phyloP scores from a whole-genome alignment of 2,797 vertebrate species.

The Tragopan temminckii region DNA sequence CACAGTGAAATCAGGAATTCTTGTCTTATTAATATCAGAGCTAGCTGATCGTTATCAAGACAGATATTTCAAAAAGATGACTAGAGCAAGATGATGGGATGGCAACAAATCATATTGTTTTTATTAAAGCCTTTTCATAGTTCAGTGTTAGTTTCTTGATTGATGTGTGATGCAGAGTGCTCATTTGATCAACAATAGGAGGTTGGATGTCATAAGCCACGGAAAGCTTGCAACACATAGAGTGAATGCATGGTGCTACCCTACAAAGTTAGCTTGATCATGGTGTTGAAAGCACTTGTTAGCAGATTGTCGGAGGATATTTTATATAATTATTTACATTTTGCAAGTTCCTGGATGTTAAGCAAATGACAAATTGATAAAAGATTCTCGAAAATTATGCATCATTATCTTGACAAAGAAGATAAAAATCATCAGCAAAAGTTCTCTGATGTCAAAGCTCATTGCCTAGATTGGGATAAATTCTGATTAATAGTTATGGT shows the following conservation, averaged over 20 bases:
- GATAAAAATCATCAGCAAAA: not conserved
- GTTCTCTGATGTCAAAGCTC: not conserved
- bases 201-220: not conserved
- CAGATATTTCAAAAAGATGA: not conserved
- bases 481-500: not conserved
- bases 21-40: not conserved
- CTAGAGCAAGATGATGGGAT: not conserved
- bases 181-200: not conserved
- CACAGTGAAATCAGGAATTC: not conserved
- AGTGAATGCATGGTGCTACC: not conserved
- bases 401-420: not conserved
- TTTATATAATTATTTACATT: not conserved
- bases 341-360: not conserved
- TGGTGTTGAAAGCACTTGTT: not conserved
- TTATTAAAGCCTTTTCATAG: not conserved
- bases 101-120: not conserved
- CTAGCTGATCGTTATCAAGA: not conserved
- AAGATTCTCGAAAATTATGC: not conserved
- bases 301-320: not conserved
- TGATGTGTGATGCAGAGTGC: not conserved
- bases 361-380: not conserved
- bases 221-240: rapidly evolving
- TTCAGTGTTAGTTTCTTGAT: not conserved
- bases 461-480: not conserved
- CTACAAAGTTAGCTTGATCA: not conserved